phyloP scores from a whole-genome alignment of 2,888 invertebrate genomes.

The Andrena trimmerana region DNA sequence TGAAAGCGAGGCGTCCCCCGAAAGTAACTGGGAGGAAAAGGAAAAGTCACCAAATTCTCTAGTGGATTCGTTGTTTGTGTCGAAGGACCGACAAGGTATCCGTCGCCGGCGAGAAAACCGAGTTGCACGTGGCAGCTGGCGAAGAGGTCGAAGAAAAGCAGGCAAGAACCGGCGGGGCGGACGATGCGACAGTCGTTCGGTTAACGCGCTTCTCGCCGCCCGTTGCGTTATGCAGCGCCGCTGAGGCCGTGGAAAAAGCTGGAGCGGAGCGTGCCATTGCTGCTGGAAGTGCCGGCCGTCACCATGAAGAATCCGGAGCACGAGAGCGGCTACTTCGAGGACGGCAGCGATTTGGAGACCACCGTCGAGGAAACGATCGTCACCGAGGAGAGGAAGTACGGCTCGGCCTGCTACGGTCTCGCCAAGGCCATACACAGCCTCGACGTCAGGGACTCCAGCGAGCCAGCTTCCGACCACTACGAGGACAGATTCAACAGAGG shows the following conservation, averaged over 20 bases:
- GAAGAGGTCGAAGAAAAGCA: background rate
- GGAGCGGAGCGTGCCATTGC: background rate
- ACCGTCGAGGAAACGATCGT: slow-evolving; percentile 69
- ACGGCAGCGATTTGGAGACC: slow-evolving; percentile 86
- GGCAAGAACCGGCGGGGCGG: slow-evolving; percentile 3
- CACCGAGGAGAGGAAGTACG: slow-evolving; percentile 54
- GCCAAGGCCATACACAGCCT: slow-evolving; percentile 76
- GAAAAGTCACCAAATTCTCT: background rate
- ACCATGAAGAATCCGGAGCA: slow-evolving; percentile 88
- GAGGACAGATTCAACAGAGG: slow-evolving; percentile 66
- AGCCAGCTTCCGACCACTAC: slow-evolving; percentile 62
- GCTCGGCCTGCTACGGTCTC: slow-evolving; percentile 63
- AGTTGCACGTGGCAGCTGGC: background rate
- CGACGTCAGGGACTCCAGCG: slow-evolving; percentile 77
- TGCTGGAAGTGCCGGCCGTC: slow-evolving; percentile 27
- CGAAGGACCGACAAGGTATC: slow-evolving; percentile 28
- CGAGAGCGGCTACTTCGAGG: slow-evolving; percentile 95
- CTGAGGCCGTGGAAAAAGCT: background rate
- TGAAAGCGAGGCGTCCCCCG: background rate
- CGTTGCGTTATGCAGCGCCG: slow-evolving; percentile 36
- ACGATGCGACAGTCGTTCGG: slow-evolving; percentile 37
- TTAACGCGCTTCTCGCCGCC: slow-evolving; percentile 13
- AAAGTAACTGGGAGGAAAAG: background rate
- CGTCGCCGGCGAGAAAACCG: background rate
- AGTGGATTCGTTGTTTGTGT: slow-evolving; percentile 25